phyloP scores from a whole-genome alignment of 92 coral and sea anemone species.

The Bergia sp. region DNA sequence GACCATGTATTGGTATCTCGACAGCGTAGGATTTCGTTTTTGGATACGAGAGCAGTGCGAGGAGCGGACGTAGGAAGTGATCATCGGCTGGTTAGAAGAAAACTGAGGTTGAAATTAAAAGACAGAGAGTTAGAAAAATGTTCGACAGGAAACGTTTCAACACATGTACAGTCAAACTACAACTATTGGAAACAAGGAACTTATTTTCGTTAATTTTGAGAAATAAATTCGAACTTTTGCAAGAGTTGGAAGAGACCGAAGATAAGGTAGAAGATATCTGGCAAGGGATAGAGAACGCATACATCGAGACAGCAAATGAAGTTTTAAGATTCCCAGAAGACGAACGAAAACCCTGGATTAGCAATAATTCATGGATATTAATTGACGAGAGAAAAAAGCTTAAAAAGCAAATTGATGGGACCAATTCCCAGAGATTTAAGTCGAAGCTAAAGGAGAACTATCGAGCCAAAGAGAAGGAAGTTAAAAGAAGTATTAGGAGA shows the following conservation, averaged over 20 bases:
- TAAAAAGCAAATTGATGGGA: neutral
- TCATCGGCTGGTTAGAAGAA: neutral
- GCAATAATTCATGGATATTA: neutral
- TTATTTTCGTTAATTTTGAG: neutral
- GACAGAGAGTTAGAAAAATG: neutral
- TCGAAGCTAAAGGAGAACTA: no score
- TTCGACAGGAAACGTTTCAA: neutral
- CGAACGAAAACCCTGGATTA: neutral
- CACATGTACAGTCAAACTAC: neutral
- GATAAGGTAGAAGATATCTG: no score
- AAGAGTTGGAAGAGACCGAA: no score
- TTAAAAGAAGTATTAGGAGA: no score
- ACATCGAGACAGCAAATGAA: neutral
- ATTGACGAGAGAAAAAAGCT: neutral
- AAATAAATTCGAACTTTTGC: neutral
- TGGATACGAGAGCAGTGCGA: slow-evolving; percentile 21
- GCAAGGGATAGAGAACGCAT: neutral
- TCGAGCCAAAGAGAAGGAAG: no score
- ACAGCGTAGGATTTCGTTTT: neutral
- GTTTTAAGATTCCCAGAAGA: neutral
- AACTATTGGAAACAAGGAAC: neutral
- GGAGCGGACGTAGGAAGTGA: slow-evolving; percentile 13
- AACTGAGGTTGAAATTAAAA: neutral
- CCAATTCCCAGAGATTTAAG: no score
- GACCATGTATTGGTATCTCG: neutral